Conservation (phyloP, 64 coral and sea anemone genomes). For the Pachyseris speciosa region DNA sequence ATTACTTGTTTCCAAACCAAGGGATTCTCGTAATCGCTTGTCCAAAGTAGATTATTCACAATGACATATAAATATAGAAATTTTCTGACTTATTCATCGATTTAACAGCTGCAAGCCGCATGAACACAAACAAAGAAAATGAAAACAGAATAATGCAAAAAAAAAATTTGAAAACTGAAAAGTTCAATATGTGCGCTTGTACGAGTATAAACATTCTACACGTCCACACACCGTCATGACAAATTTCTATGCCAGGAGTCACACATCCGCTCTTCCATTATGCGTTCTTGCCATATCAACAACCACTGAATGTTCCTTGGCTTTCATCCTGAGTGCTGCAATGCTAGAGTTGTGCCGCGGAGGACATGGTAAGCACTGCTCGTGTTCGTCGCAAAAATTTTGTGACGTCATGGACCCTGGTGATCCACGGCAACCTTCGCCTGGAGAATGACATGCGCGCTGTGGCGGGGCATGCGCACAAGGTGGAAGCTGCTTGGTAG, state of each 20-base stretch:
- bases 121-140: no score
- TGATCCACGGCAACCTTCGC: slow-evolving; percentile 27
- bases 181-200: no score
- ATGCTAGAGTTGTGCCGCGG: slow-evolving; percentile 88
- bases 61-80: no score
- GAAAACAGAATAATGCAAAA: no score
- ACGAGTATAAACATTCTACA: background rate
- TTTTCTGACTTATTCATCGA: no score
- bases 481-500: slow-evolving; percentile 21
- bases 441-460: slow-evolving; percentile 62
- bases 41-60: no score
- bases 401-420: slow-evolving; percentile 57
- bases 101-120: no score
- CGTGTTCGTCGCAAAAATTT: slow-evolving; percentile 57
- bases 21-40: no score
- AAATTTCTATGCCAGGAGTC: background rate
- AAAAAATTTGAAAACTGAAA: no score
- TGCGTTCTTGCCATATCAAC: slow-evolving; percentile 93
- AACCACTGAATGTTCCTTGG: slow-evolving; percentile 97
- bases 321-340: slow-evolving; percentile 91
- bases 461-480: slow-evolving; percentile 22
- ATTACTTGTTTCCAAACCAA: no score
- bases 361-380: slow-evolving; percentile 56
- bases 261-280: slow-evolving; percentile 66
- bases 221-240: background rate